These are phyloP conservation scores for Lepus europaeus DNA, from an alignment of 2,113 vertebrate genomes.

Conservation along the genomic window DNA sequence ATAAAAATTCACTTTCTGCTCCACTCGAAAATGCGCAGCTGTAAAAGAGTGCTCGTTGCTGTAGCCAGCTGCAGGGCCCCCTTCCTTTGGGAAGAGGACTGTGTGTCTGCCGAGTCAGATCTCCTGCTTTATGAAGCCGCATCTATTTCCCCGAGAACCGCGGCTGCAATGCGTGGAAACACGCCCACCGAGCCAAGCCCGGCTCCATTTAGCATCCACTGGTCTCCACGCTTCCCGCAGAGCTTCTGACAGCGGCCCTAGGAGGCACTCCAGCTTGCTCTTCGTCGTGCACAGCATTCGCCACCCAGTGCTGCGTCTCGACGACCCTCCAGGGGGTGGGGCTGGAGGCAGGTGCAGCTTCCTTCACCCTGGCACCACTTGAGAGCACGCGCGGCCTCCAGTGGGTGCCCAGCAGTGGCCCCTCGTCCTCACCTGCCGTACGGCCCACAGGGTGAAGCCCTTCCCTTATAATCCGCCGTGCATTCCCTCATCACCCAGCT, in stretches of 20 bases:
- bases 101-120: constrained; percentile 61
- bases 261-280: constrained; percentile 39
- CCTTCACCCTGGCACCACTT: background rate
- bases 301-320: background rate
- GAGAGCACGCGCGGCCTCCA: background rate
- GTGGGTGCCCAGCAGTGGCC: no score
- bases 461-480: background rate
- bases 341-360: background rate
- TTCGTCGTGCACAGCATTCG: constrained; percentile 31
- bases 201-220: background rate
- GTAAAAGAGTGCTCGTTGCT: constrained; percentile 23
- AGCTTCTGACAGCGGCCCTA: constrained; percentile 54
- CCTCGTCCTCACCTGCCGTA: background rate
- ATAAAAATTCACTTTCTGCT: constrained; percentile 14
- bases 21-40: constrained; percentile 50
- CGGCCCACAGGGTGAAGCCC: background rate
- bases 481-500: background rate
- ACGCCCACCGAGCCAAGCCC: background rate
- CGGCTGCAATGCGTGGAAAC: background rate
- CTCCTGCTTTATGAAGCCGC: constrained; percentile 64
- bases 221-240: background rate
- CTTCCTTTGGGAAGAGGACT: constrained; percentile 47
- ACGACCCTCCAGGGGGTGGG: background rate
- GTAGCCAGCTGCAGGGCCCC: constrained; percentile 54
- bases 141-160: constrained; percentile 50